Conservation (phyloP, 1,140 invertebrate species). For the Caenorhabditis brenneri region DNA sequence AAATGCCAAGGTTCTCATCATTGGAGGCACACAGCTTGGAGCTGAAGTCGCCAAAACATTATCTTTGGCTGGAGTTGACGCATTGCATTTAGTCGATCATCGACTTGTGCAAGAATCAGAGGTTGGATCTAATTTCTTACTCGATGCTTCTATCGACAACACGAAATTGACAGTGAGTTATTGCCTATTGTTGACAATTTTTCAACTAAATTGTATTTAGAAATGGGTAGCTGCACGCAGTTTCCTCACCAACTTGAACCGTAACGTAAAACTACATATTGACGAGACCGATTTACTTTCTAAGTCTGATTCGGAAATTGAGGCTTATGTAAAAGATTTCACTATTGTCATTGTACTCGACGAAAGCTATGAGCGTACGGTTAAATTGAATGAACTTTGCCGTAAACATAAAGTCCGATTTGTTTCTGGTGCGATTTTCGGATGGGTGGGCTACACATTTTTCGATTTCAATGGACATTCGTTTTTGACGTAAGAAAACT, state of each 20-base stretch:
- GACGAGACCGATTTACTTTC: not conserved
- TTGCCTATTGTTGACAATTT: not conserved
- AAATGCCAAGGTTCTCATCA: slow-evolving; percentile 82
- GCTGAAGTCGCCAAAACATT: slow-evolving; percentile 96
- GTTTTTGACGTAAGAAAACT: slow-evolving; percentile 80
- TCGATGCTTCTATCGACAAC: slow-evolving; percentile 57
- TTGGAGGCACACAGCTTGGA: slow-evolving; percentile 86
- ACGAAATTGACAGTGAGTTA: not conserved
- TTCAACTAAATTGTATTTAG: not conserved
- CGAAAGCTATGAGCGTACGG: slow-evolving; percentile 78
- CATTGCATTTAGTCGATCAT: slow-evolving; percentile 34
- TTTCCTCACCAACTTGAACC: not conserved
- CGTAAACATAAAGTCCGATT: slow-evolving; percentile 77
- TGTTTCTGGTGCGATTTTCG: slow-evolving; percentile 85
- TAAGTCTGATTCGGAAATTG: not conserved
- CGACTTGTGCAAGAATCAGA: slow-evolving; percentile 75
- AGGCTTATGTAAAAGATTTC: slow-evolving; percentile 75
- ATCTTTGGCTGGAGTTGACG: slow-evolving; percentile 13
- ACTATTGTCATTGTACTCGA: slow-evolving; percentile 85
- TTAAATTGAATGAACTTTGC: slow-evolving; percentile 82
- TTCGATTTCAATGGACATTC: slow-evolving; percentile 85
- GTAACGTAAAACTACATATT: not conserved
- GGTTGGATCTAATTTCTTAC: slow-evolving; percentile 79
- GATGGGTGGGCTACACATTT: slow-evolving; percentile 89
- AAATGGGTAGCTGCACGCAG: not conserved